Conservation (phyloP, 1,140 invertebrate genomes). For the Ephestia elutella region DNA sequence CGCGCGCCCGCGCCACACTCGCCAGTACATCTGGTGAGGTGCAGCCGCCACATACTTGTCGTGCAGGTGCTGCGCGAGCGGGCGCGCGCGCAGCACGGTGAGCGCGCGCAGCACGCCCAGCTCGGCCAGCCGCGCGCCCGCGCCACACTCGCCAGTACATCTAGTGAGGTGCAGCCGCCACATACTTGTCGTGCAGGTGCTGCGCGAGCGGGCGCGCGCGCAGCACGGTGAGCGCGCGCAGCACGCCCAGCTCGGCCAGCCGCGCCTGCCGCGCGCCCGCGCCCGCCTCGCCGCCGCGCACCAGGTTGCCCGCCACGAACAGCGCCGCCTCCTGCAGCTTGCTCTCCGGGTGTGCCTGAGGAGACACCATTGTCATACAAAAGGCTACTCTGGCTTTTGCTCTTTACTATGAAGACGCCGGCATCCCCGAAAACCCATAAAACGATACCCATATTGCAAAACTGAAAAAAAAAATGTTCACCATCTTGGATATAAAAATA, state of each 20-base stretch:
- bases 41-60: conserved; percentile 60
- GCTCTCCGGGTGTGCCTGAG: conserved; percentile 84
- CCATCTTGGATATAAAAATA: too few species aligned
- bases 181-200: conserved; percentile 60
- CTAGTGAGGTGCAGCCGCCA: too few species aligned
- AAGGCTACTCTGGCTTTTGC: too few species aligned
- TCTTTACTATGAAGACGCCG: too few species aligned
- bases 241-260: conserved; percentile 86
- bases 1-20: too few species aligned
- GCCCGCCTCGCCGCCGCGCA: conserved; percentile 88
- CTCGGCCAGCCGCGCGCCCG: conserved; percentile 85
- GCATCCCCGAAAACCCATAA: too few species aligned
- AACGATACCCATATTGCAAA: too few species aligned
- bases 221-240: conserved; percentile 78
- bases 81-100: conserved; percentile 45
- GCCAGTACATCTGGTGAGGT: too few species aligned
- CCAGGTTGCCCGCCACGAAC: conserved; percentile 89
- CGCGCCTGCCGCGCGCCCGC: conserved; percentile 83
- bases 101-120: conserved; percentile 87
- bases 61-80: conserved; percentile 51
- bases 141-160: too few species aligned
- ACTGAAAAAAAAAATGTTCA: too few species aligned
- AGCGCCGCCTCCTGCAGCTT: conserved; percentile 91
- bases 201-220: conserved; percentile 41
- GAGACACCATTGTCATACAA: too few species aligned